These are phyloP conservation scores for Frankliniella intonsa DNA, from an alignment of 2,888 invertebrate genomes.

Conservation along the genomic window DNA sequence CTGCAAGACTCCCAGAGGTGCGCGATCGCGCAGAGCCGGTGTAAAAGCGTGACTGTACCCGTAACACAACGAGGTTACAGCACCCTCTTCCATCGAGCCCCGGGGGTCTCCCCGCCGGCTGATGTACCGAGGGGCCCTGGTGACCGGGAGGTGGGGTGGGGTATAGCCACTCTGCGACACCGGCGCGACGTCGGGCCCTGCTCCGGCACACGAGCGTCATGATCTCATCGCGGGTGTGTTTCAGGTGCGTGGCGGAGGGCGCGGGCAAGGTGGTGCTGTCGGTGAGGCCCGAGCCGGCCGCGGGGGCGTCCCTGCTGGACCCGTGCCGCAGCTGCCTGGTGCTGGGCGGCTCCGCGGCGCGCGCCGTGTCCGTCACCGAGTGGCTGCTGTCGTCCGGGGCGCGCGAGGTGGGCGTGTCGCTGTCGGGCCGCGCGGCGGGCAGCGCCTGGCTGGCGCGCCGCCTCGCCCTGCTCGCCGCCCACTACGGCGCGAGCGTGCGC, in stretches of 20 bases:
- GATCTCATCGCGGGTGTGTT: not conserved
- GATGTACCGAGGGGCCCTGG: too few relatives aligned
- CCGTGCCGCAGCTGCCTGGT: constrained; percentile 4
- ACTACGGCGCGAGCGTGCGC: constrained; percentile 3
- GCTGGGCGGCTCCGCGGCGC: not conserved
- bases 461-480: not conserved
- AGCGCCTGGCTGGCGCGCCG: not conserved
- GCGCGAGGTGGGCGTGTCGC: not conserved
- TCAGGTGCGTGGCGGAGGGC: not conserved
- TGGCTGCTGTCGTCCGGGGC: not conserved
- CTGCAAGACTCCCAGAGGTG: not conserved
- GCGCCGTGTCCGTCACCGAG: not conserved
- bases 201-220: not conserved
- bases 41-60: too few relatives aligned
- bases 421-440: not conserved
- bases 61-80: too few relatives aligned
- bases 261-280: constrained; percentile 13
- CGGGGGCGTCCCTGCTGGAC: not conserved
- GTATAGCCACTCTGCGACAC: too few relatives aligned
- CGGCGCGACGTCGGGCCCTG: too few relatives aligned
- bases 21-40: too few relatives aligned
- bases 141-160: too few relatives aligned
- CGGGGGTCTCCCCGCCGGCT: too few relatives aligned
- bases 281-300: not conserved
- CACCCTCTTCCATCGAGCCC: not conserved